phyloP scores from a whole-genome alignment of 64 coral and sea anemone genomes.

The Cladopsammia gracilis region DNA sequence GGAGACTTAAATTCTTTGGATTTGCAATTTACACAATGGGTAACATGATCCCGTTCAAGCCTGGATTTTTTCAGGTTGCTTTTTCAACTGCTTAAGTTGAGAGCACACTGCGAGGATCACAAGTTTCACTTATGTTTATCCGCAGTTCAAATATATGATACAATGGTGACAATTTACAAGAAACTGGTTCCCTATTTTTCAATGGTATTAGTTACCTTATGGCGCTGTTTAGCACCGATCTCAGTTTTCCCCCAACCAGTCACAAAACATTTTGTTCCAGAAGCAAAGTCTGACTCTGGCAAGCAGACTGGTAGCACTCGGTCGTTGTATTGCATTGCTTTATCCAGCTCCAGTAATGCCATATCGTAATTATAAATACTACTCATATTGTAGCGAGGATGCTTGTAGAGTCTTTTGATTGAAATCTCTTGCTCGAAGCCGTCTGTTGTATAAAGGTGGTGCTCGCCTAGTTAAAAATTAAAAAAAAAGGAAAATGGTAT shows the following conservation, averaged over 20 bases:
- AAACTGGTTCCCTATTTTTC: no score
- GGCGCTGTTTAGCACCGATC: neutral
- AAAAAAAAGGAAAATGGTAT: neutral
- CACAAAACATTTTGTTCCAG: constrained; percentile 26
- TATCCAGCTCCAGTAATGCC: constrained; percentile 23
- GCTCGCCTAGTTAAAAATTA: neutral
- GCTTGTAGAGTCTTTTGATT: neutral
- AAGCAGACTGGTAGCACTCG: constrained; percentile 21
- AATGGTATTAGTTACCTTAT: neutral
- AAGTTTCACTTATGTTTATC: no score
- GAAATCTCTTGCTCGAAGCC: constrained; percentile 21
- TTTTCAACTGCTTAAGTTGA: no score
- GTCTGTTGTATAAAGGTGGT: neutral
- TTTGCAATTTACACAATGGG: no score
- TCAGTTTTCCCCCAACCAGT: constrained; percentile 61
- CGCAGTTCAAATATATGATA: no score
- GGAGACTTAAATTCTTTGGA: no score
- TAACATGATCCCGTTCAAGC: no score
- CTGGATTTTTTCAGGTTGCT: no score
- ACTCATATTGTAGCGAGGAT: constrained; percentile 25
- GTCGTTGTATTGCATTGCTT: constrained; percentile 7
- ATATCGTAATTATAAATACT: constrained; percentile 8
- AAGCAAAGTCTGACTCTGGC: constrained; percentile 22
- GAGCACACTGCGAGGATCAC: no score
- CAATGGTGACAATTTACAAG: no score